Evolutionary conservation across 2,113 vertebrate species (phyloP).

Genomic region (Hippocampus zosterae): DNA sequence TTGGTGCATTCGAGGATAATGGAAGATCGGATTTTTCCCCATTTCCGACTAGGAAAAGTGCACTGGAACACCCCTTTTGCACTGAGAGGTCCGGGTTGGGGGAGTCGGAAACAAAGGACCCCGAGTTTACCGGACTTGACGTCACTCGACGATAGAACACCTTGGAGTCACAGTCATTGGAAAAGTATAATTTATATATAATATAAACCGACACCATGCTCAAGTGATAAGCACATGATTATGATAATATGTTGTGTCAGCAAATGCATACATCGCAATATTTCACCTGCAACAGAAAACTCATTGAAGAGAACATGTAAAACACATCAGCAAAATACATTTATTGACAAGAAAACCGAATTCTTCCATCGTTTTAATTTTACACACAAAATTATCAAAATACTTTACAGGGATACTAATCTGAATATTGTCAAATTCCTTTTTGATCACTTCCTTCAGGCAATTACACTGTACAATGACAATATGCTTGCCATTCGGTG

Average conservation of each 20-base stretch:
- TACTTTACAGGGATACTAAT: constrained; percentile 73
- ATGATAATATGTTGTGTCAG: too few species aligned
- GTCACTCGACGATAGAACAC: too few species aligned
- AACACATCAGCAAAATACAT: constrained; percentile 71
- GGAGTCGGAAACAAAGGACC: too few species aligned
- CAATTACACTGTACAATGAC: constrained; percentile 69
- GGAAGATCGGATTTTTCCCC: too few species aligned
- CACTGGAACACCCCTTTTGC: too few species aligned
- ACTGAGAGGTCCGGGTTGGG: too few species aligned
- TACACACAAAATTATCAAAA: constrained; percentile 78
- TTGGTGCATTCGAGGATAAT: too few species aligned
- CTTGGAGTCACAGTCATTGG: too few species aligned
- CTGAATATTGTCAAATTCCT: constrained; percentile 69
- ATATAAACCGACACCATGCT: background rate
- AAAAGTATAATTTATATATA: too few species aligned
- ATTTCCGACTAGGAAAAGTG: too few species aligned
- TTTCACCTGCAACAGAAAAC: background rate
- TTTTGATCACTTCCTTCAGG: constrained; percentile 61
- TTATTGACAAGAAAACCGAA: constrained; percentile 69
- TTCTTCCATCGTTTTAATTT: constrained; percentile 64
- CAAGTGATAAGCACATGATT: background rate
- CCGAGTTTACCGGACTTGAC: too few species aligned
- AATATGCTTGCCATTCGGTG: constrained; percentile 64
- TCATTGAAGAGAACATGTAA: constrained; percentile 36
- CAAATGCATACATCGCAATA: too few species aligned